Evolutionary conservation across 2,888 invertebrate species (phyloP).

Genomic region (Argyra leucocephala): DNA sequence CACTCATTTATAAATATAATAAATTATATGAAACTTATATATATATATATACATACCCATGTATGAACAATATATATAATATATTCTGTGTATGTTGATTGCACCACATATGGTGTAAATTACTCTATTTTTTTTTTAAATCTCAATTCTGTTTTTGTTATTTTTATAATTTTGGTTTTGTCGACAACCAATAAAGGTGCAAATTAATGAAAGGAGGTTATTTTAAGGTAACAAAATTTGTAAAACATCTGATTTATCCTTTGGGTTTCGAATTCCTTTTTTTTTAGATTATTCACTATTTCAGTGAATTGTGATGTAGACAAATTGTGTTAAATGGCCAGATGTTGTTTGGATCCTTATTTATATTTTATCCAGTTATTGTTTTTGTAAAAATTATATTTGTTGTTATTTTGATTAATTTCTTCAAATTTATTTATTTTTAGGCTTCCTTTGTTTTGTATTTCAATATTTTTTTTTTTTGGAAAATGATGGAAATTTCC

Average conservation of each 20-base stretch:
- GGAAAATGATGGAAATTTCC: too few relatives aligned
- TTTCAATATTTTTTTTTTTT: too few relatives aligned
- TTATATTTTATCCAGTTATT: neutral
- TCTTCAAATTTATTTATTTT: neutral
- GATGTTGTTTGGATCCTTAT: neutral
- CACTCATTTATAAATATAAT: neutral
- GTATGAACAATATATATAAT: too few relatives aligned
- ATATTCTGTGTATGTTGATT: neutral
- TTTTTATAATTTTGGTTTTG: too few relatives aligned
- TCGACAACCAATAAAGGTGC: neutral
- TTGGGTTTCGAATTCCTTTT: too few relatives aligned
- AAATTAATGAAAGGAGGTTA: neutral
- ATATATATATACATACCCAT: neutral
- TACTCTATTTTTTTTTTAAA: too few relatives aligned
- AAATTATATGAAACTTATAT: neutral
- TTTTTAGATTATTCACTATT: too few relatives aligned
- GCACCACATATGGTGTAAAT: slow-evolving; percentile 2
- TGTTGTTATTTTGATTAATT: neutral
- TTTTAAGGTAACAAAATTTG: neutral
- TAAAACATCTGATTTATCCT: neutral
- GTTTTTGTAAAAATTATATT: neutral
- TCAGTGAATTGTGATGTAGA: too few relatives aligned
- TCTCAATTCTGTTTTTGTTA: too few relatives aligned
- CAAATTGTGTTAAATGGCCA: neutral
- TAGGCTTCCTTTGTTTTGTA: too few relatives aligned